phyloP scores from a whole-genome alignment of 2,113 vertebrate genomes.

The Hucho hucho region DNA sequence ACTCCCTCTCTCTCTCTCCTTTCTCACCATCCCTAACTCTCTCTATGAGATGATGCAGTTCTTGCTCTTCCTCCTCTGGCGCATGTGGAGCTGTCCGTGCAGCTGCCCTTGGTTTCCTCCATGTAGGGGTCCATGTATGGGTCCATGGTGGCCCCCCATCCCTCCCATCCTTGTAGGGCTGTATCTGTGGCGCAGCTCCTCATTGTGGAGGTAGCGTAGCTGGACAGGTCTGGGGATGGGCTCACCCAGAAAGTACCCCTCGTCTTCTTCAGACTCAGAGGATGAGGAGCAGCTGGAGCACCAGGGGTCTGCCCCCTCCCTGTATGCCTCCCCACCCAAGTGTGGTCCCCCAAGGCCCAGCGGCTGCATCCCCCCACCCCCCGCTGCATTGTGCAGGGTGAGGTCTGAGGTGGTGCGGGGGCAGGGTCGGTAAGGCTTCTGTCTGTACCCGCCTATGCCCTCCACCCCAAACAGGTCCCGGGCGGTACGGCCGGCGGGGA shows the following conservation, averaged over 20 bases:
- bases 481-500: constrained; percentile 78
- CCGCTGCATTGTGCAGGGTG: constrained; percentile 90
- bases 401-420: constrained; percentile 95
- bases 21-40: background rate
- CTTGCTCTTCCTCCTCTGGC: constrained; percentile 97
- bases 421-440: constrained; percentile 82
- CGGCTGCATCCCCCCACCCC: constrained; percentile 68
- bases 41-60: constrained; percentile 96
- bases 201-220: constrained; percentile 90
- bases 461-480: constrained; percentile 78
- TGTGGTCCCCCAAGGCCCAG: constrained; percentile 81
- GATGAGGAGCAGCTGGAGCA: constrained; percentile 98
- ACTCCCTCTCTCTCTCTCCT: constrained; percentile 26
- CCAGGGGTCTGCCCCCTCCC: constrained; percentile 87
- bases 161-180: constrained; percentile 73
- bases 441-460: constrained; percentile 67
- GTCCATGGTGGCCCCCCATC: constrained; percentile 79
- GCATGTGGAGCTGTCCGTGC: constrained; percentile 85
- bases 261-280: constrained; percentile 92
- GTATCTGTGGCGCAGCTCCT: constrained; percentile 92
- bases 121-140: constrained; percentile 33
- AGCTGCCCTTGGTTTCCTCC: background rate
- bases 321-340: constrained; percentile 80
- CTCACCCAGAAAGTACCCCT: constrained; percentile 97
- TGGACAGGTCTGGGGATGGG: constrained; percentile 91